A percentile compares a stretch with the other conserved stretches of the same genome.
These are phyloP conservation scores for Acanthiza pusilla DNA, from an alignment of 2,797 vertebrate species.

Conservation along the genomic window DNA sequence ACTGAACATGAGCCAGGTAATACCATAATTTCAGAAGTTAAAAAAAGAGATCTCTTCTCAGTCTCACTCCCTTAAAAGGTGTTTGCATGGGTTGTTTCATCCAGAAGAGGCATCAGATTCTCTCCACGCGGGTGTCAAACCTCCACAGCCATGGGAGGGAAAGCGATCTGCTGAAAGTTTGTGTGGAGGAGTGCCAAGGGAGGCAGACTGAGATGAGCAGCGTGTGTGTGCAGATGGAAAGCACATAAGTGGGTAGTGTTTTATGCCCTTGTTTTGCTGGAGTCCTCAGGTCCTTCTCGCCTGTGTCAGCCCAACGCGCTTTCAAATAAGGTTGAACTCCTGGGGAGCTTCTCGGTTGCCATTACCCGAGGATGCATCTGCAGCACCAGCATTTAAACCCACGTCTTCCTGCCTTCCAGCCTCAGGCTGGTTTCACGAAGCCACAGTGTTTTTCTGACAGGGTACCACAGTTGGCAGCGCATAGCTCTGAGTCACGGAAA, in stretches of 20 bases:
- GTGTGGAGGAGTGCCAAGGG: not conserved
- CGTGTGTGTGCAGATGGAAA: not conserved
- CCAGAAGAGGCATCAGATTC: not conserved
- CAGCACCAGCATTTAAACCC: not conserved
- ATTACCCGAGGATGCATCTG: not conserved
- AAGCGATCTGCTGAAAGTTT: not conserved
- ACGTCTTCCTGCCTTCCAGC: not conserved
- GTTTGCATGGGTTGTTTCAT: not conserved
- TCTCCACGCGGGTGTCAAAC: accelerated
- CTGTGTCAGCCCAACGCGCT: accelerated
- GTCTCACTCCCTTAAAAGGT: not conserved
- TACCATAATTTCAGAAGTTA: not conserved
- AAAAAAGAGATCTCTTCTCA: not conserved
- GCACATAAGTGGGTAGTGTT: not conserved
- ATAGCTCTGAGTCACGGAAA: not conserved
- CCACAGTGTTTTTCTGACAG: not conserved
- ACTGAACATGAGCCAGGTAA: not conserved
- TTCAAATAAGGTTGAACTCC: not conserved
- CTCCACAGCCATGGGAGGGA: not conserved
- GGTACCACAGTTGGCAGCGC: not conserved
- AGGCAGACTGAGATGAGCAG: not conserved
- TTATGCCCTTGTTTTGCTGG: not conserved
- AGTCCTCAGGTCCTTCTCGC: accelerated
- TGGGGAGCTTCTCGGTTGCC: not conserved
- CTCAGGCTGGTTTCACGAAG: not conserved